These are phyloP conservation scores for Xiphorhynchus elegans DNA, from an alignment of 2,113 vertebrate species.

Conservation along the genomic window DNA sequence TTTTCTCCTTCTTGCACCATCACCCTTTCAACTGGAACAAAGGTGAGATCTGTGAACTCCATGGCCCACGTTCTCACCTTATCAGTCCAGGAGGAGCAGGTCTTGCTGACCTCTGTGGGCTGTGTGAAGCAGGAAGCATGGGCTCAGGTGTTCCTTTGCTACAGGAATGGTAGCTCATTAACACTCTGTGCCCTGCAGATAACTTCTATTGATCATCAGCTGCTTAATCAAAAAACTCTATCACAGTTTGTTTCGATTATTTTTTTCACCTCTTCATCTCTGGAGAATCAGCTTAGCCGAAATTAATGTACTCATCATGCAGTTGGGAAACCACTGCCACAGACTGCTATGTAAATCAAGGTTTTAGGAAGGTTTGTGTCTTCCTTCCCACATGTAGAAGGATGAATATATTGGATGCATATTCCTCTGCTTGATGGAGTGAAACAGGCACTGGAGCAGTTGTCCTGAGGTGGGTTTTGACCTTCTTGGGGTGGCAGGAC, in stretches of 20 bases:
- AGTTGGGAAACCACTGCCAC: background rate
- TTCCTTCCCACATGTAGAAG: background rate
- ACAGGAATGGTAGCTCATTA: conserved; percentile 38
- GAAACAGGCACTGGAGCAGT: background rate
- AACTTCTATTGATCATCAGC: conserved; percentile 65
- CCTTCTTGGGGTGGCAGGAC: background rate
- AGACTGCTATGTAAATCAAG: background rate
- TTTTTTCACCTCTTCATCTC: conserved; percentile 30
- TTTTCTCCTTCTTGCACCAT: background rate
- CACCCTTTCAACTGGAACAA: background rate
- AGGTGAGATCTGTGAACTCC: background rate
- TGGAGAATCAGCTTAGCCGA: conserved; percentile 6
- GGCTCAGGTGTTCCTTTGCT: conserved; percentile 27
- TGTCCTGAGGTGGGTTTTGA: background rate
- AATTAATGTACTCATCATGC: conserved; percentile 40
- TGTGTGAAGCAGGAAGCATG: accelerated
- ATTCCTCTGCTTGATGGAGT: background rate
- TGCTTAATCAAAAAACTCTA: conserved; percentile 62
- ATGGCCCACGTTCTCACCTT: background rate
- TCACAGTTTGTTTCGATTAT: conserved; percentile 35
- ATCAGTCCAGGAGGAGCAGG: background rate
- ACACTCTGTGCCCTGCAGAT: conserved; percentile 25
- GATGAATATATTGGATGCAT: background rate
- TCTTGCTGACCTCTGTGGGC: background rate
- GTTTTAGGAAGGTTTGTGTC: background rate